phyloP scores from a whole-genome alignment of 2,797 vertebrate genomes.

The Steatocranus sp. region DNA sequence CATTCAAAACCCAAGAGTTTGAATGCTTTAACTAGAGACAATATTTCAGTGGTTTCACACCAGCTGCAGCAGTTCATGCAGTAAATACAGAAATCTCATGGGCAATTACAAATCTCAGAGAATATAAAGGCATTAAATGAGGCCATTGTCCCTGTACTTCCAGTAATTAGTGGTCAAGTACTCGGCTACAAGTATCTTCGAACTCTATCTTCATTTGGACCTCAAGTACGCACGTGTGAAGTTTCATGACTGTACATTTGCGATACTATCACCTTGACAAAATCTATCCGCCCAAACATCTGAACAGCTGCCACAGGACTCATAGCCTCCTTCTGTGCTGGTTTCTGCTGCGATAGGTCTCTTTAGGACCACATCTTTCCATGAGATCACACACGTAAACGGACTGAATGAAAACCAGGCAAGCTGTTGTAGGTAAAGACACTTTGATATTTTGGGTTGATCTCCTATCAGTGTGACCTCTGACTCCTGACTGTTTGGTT shows the following conservation, averaged over 20 bases:
- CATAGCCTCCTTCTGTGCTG: background rate
- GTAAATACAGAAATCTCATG: background rate
- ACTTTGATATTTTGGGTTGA: background rate
- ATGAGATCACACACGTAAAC: accelerated
- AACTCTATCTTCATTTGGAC: background rate
- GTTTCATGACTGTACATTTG: background rate
- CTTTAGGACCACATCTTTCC: background rate
- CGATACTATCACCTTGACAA: background rate
- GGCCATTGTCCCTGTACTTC: background rate
- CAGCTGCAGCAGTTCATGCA: background rate
- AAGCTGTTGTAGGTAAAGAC: background rate
- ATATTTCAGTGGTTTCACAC: background rate
- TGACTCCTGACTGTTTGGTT: background rate
- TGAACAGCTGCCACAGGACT: background rate
- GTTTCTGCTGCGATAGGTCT: background rate
- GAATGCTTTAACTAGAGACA: background rate
- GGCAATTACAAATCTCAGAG: background rate
- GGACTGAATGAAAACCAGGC: background rate
- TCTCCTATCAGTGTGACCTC: constrained; percentile 4
- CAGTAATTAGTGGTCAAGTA: background rate
- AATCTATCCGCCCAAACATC: accelerated
- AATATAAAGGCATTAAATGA: background rate
- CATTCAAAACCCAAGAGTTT: background rate
- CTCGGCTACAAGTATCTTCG: background rate
- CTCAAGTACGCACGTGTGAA: background rate